Conservation (phyloP, 1,140 invertebrate species). For the Arctopsyche grandis region DNA sequence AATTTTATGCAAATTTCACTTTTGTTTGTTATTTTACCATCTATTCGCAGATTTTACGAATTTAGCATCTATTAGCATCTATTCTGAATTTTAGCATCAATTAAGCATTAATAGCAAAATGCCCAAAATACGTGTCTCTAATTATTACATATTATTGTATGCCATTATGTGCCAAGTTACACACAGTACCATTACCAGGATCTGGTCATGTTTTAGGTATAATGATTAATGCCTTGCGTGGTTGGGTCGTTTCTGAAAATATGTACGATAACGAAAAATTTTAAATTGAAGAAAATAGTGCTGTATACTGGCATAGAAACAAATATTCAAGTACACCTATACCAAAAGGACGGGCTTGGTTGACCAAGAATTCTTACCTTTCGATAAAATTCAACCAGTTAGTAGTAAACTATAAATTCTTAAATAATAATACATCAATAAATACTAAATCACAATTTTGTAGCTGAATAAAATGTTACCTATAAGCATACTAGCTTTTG, state of each 20-base stretch:
- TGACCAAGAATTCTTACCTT: constrained; percentile 74
- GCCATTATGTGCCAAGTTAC: too few species aligned
- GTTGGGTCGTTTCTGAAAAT: constrained; percentile 62
- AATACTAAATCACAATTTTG: constrained; percentile 48
- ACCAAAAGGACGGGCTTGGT: constrained; percentile 86
- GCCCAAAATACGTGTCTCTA: too few species aligned
- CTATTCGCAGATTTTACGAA: too few species aligned
- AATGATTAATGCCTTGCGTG: constrained; percentile 85
- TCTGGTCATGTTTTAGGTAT: constrained; percentile 83
- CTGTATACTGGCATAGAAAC: constrained; percentile 78
- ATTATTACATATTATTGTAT: too few species aligned
- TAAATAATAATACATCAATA: background rate
- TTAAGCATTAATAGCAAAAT: too few species aligned
- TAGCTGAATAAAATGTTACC: constrained; percentile 62
- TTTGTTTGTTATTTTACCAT: too few species aligned
- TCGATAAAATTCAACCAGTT: constrained; percentile 53
- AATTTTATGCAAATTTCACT: too few species aligned
- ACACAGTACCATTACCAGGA: constrained; percentile 82
- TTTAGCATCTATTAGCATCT: too few species aligned
- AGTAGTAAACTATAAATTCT: constrained; percentile 29
- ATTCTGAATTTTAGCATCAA: too few species aligned
- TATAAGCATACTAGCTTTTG: background rate
- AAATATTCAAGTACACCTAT: constrained; percentile 95
- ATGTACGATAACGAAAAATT: constrained; percentile 56
- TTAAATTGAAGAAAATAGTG: constrained; percentile 65